Percentiles rank a stretch among this genome's conserved stretches.
Evolutionary conservation across 2,113 vertebrate genomes (phyloP).

Genomic region (Rhynchomys soricoides): DNA sequence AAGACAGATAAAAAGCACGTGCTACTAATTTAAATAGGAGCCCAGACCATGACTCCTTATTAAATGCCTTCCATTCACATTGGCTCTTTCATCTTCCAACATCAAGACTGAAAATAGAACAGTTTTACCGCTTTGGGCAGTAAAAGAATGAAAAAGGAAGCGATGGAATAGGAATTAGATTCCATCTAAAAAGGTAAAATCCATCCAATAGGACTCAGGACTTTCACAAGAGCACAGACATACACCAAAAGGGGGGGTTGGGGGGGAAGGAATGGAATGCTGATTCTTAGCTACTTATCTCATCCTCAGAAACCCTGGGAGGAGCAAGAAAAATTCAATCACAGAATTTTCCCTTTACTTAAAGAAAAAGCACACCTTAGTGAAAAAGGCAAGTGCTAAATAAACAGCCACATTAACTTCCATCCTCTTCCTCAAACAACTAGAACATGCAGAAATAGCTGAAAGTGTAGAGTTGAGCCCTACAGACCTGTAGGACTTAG

Average conservation of each 20-base stretch:
- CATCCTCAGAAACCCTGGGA: neutral
- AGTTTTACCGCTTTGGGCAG: neutral
- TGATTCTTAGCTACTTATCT: neutral
- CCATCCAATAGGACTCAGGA: neutral
- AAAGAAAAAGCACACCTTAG: neutral
- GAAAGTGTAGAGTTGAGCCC: neutral
- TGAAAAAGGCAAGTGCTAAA: neutral
- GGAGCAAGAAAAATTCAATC: neutral
- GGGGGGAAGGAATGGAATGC: neutral
- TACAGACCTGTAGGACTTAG: neutral
- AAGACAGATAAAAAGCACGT: constrained; percentile 56
- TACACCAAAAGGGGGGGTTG: too few relatives aligned
- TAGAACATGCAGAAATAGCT: neutral
- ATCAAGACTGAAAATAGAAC: constrained; percentile 65
- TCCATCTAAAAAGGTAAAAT: neutral
- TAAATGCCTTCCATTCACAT: constrained; percentile 61
- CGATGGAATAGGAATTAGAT: neutral
- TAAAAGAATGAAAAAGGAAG: neutral
- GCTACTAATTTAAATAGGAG: constrained; percentile 57
- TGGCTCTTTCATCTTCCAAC: constrained; percentile 61
- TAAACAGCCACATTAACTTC: neutral
- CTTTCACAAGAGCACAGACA: too few relatives aligned
- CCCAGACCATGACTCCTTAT: constrained; percentile 56
- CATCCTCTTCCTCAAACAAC: neutral
- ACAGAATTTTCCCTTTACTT: neutral